Conservation (phyloP, 2,113 vertebrate genomes). For the Entelurus aequoreus region DNA sequence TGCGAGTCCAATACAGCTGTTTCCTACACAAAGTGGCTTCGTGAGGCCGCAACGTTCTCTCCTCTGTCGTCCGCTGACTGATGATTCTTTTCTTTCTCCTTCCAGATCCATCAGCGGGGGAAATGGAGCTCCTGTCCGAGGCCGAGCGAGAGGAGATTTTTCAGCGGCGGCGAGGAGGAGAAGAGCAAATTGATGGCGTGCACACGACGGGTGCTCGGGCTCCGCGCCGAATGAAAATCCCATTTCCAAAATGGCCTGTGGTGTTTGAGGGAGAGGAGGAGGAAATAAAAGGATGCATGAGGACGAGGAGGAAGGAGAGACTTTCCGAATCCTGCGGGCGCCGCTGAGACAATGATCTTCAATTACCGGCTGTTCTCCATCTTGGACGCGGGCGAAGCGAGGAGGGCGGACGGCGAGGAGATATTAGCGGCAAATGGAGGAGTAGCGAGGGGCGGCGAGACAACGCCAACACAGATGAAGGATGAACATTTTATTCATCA, state of each 20-base stretch:
- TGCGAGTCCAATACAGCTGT: too few species aligned
- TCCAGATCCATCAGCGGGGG: slow-evolving; percentile 27
- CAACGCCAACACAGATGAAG: slow-evolving; percentile 1
- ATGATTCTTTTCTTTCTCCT: not conserved
- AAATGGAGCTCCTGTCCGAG: slow-evolving; percentile 48
- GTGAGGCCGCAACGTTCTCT: too few species aligned
- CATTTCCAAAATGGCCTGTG: slow-evolving; percentile 62
- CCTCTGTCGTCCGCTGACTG: not conserved
- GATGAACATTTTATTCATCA: slow-evolving; percentile 29
- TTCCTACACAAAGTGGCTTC: too few species aligned
- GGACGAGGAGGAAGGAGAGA: slow-evolving; percentile 56
- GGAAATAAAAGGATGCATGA: not conserved
- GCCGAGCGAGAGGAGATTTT: slow-evolving; percentile 43
- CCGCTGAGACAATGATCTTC: slow-evolving; percentile 76
- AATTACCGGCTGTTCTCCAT: slow-evolving; percentile 75
- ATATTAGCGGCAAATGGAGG: slow-evolving; percentile 16
- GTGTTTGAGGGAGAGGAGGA: slow-evolving; percentile 48
- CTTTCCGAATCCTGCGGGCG: slow-evolving; percentile 66
- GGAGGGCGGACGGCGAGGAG: not conserved
- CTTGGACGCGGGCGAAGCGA: slow-evolving; percentile 65
- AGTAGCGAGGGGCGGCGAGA: not conserved
- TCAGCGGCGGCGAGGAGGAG: slow-evolving; percentile 37
- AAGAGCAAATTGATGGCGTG: slow-evolving; percentile 55
- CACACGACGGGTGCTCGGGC: slow-evolving; percentile 51
- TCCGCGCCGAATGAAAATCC: slow-evolving; percentile 69